Evolutionary conservation across 2,113 vertebrate genomes (phyloP).

Genomic region (Kryptolebias marmoratus): DNA sequence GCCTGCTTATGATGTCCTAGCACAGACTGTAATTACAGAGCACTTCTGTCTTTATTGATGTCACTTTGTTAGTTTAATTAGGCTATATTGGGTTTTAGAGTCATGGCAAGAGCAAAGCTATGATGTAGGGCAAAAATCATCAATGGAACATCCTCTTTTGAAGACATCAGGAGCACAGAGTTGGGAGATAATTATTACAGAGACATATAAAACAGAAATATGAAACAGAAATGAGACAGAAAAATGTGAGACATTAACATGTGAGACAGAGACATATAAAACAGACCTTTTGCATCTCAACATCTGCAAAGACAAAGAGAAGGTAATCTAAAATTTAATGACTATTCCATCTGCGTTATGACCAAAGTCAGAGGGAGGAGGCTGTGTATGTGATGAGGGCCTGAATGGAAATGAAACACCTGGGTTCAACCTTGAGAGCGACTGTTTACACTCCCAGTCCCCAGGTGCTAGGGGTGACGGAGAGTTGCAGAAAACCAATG

Average conservation of each 20-base stretch:
- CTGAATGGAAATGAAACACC: conserved; percentile 80
- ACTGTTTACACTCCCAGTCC: conserved; percentile 68
- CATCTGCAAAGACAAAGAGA: conserved; percentile 65
- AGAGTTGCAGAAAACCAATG: conserved; percentile 51
- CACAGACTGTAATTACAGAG: conserved; percentile 78
- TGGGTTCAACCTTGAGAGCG: conserved; percentile 77
- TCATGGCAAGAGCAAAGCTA: conserved; percentile 73
- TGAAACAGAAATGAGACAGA: no score
- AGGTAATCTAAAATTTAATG: conserved; percentile 69
- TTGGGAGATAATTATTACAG: conserved; percentile 77
- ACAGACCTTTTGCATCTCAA: conserved; percentile 65
- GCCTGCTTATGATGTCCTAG: conserved; percentile 82
- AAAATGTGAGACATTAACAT: no score
- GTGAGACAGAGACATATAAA: conserved; percentile 73
- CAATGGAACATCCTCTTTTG: conserved; percentile 79
- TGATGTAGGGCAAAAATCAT: conserved; percentile 79
- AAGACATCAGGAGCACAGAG: conserved; percentile 68
- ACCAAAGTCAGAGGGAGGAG: conserved; percentile 70
- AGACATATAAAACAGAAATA: conserved; percentile 72
- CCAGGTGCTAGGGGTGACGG: conserved; percentile 69
- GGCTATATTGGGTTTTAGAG: conserved; percentile 78
- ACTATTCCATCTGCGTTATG: conserved; percentile 69
- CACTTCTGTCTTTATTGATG: conserved; percentile 81
- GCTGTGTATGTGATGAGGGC: conserved; percentile 64
- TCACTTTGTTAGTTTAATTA: conserved; percentile 84